phyloP scores from a whole-genome alignment of 2,888 invertebrate species.

The Lamproptera curius region DNA sequence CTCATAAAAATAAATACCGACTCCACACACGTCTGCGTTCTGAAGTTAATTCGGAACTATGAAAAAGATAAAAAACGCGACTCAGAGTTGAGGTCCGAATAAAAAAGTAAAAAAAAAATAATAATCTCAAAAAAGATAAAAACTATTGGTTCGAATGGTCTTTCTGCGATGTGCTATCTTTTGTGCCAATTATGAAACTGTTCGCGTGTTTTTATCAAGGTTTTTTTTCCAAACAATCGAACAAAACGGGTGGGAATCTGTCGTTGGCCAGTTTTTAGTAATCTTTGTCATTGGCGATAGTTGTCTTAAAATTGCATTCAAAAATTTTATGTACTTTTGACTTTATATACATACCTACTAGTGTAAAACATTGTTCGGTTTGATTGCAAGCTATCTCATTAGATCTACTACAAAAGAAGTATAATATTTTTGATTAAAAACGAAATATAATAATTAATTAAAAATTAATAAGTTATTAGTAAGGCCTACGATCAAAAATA shows the following conservation, averaged over 20 bases:
- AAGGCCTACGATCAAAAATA: too few species aligned
- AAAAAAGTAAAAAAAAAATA: slow-evolving; percentile 64
- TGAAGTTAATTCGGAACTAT: slow-evolving; percentile 44
- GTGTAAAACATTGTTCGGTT: too few species aligned
- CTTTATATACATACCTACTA: too few species aligned
- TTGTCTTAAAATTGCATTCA: too few species aligned
- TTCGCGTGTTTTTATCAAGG: slow-evolving; percentile 44
- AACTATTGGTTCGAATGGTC: slow-evolving; percentile 48
- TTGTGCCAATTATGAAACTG: slow-evolving; percentile 72
- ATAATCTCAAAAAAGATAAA: slow-evolving; percentile 66
- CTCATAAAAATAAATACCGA: slow-evolving; percentile 9
- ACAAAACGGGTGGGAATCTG: slow-evolving; percentile 57
- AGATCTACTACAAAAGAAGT: too few species aligned
- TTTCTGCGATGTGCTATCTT: slow-evolving; percentile 64
- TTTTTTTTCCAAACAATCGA: slow-evolving; percentile 38
- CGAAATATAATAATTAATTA: too few species aligned
- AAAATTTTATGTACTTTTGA: too few species aligned
- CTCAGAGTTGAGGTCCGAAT: slow-evolving; percentile 45
- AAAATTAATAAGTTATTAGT: too few species aligned
- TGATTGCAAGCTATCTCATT: too few species aligned
- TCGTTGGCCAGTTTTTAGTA: slow-evolving; percentile 31
- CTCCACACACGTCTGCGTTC: slow-evolving; percentile 40
- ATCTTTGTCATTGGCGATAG: slow-evolving; percentile 5
- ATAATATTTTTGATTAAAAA: too few species aligned
- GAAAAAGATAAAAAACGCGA: slow-evolving; percentile 54